Conservation (phyloP, 1,140 invertebrate species). For the Drosophila nigrodunni region DNA sequence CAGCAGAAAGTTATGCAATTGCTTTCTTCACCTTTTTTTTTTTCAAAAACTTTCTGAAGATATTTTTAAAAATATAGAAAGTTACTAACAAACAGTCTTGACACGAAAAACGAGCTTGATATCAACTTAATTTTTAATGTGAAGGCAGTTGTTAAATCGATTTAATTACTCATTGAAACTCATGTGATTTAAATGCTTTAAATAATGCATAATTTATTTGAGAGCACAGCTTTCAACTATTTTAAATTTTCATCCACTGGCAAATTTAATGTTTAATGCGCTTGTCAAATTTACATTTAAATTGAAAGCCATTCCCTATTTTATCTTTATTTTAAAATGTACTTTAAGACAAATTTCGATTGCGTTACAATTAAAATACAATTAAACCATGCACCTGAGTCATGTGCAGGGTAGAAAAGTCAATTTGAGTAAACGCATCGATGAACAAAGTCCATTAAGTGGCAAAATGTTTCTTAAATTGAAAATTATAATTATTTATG, state of each 20-base stretch:
- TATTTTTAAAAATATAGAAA: conserved; percentile 15
- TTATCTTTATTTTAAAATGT: too few relatives aligned
- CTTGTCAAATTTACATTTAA: too few relatives aligned
- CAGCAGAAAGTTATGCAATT: conserved; percentile 42
- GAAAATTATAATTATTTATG: conserved; percentile 81
- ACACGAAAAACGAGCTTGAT: not conserved
- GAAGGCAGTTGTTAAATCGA: not conserved
- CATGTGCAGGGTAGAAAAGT: conserved; percentile 32
- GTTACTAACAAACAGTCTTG: conserved; percentile 21
- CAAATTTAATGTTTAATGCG: too few relatives aligned
- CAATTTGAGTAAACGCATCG: conserved; percentile 56
- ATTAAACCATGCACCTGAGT: conserved; percentile 24
- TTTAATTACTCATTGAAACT: too few relatives aligned
- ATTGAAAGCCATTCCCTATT: too few relatives aligned
- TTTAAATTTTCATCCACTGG: too few relatives aligned
- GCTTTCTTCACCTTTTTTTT: conserved; percentile 19
- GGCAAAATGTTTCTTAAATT: conserved; percentile 64
- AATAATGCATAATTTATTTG: too few relatives aligned
- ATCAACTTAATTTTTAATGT: not conserved
- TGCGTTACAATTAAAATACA: conserved; percentile 52
- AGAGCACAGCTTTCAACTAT: too few relatives aligned
- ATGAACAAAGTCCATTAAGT: conserved; percentile 53
- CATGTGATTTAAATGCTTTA: too few relatives aligned
- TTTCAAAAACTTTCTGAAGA: conserved; percentile 1
- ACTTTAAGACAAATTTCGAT: not conserved